These are phyloP conservation scores for Pipistrellus kuhlii DNA, from an alignment of 2,797 vertebrate genomes.

Conservation along the genomic window DNA sequence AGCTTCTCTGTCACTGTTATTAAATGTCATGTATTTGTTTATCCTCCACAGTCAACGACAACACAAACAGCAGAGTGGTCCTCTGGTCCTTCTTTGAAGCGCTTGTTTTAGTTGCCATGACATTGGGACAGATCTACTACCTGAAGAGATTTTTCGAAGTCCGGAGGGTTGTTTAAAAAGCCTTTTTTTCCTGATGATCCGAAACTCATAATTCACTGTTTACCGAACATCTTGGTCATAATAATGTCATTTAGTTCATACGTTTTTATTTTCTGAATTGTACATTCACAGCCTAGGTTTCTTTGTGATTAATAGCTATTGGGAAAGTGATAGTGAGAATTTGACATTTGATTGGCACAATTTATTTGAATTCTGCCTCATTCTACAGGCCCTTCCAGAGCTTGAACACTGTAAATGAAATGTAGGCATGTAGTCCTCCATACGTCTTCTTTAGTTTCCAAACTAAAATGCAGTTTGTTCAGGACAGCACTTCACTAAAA, in stretches of 20 bases:
- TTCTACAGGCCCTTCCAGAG: slow-evolving; percentile 79
- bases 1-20: neutral
- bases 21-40: slow-evolving; percentile 57
- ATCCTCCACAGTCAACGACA: slow-evolving; percentile 94
- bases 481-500: slow-evolving; percentile 52
- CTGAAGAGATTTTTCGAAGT: slow-evolving; percentile 99
- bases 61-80: slow-evolving; percentile 99
- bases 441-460: slow-evolving; percentile 60
- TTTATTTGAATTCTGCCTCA: slow-evolving; percentile 80
- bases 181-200: slow-evolving; percentile 82
- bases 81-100: slow-evolving; percentile 99
- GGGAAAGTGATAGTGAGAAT: slow-evolving; percentile 82
- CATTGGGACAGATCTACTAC: slow-evolving; percentile 99
- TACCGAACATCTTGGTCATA: slow-evolving; percentile 88
- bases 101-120: slow-evolving; percentile 99
- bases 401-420: slow-evolving; percentile 74
- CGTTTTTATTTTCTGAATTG: slow-evolving; percentile 86
- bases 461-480: slow-evolving; percentile 70
- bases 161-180: slow-evolving; percentile 95
- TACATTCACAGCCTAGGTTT: slow-evolving; percentile 84
- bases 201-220: slow-evolving; percentile 85
- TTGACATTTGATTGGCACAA: slow-evolving; percentile 81
- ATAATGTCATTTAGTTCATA: slow-evolving; percentile 86
- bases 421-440: slow-evolving; percentile 66
- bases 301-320: slow-evolving; percentile 84